These are phyloP conservation scores for Drosophila tristis DNA, from an alignment of 1,140 invertebrate genomes.

Conservation along the genomic window DNA sequence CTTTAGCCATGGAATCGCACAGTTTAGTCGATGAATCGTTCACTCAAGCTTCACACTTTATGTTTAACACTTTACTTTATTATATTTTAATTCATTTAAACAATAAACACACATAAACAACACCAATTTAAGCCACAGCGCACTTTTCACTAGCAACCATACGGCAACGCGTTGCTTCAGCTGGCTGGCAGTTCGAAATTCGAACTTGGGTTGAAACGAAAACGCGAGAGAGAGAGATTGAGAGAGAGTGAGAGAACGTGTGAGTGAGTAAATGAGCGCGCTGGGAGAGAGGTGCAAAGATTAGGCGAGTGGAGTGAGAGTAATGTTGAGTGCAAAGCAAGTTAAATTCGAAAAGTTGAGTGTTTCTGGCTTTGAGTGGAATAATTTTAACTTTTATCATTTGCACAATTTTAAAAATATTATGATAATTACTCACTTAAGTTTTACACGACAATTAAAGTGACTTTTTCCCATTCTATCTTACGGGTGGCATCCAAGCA, in stretches of 20 bases:
- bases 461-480: no score
- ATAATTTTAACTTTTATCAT: no score
- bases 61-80: not conserved
- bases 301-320: slow-evolving; percentile 1
- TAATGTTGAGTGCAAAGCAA: not conserved
- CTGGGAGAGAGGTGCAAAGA: not conserved
- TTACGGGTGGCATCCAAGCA: not conserved
- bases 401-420: no score
- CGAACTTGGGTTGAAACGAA: slow-evolving; percentile 25
- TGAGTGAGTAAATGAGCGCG: not conserved
- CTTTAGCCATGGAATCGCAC: no score
- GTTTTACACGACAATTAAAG: no score
- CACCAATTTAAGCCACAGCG: slow-evolving; percentile 51
- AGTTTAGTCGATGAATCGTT: no score
- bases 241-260: slow-evolving; percentile 7
- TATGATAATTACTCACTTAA: no score
- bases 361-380: not conserved
- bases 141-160: slow-evolving; percentile 73
- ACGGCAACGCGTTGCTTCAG: slow-evolving; percentile 24
- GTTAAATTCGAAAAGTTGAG: slow-evolving; percentile 11
- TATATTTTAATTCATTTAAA: not conserved
- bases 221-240: not conserved
- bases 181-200: slow-evolving; percentile 48
- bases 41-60: no score
- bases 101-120: not conserved